These are phyloP conservation scores for Sarotherodon lohbergeri DNA, from an alignment of 2,113 vertebrate species.

Conservation along the genomic window DNA sequence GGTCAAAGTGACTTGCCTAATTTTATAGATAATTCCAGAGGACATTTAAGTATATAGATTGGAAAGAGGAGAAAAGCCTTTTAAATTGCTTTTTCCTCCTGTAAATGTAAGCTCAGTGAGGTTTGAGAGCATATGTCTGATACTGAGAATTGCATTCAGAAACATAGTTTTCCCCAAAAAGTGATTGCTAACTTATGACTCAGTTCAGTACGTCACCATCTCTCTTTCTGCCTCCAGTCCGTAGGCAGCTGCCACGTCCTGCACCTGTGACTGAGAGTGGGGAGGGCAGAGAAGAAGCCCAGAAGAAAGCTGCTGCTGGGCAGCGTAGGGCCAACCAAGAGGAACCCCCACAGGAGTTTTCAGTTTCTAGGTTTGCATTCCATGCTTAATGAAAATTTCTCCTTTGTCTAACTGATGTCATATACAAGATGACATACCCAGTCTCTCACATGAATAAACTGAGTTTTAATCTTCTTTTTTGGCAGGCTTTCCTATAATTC, in stretches of 20 bases:
- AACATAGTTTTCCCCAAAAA: too few species aligned
- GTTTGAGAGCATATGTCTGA: not conserved
- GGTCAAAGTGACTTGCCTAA: not conserved
- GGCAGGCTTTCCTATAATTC: constrained; percentile 61
- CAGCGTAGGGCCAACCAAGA: constrained; percentile 56
- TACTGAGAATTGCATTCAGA: not conserved
- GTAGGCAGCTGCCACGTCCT: constrained; percentile 45
- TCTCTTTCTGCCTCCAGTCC: constrained; percentile 45
- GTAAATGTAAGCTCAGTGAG: not conserved
- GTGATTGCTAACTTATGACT: not conserved
- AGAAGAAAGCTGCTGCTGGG: constrained; percentile 59
- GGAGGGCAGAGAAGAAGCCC: constrained; percentile 46
- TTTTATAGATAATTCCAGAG: not conserved
- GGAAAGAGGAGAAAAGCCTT: not conserved
- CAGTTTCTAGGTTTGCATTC: constrained; percentile 70
- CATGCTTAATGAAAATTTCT: not conserved
- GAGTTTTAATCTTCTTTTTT: not conserved
- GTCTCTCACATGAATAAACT: not conserved
- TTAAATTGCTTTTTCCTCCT: not conserved
- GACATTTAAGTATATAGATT: not conserved
- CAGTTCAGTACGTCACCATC: not conserved
- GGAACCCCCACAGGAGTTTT: constrained; percentile 57
- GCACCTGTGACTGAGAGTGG: constrained; percentile 59
- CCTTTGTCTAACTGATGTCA: not conserved
- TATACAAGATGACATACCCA: not conserved